phyloP scores from a whole-genome alignment of 2,113 vertebrate species.

The Dipodomys ordii region DNA sequence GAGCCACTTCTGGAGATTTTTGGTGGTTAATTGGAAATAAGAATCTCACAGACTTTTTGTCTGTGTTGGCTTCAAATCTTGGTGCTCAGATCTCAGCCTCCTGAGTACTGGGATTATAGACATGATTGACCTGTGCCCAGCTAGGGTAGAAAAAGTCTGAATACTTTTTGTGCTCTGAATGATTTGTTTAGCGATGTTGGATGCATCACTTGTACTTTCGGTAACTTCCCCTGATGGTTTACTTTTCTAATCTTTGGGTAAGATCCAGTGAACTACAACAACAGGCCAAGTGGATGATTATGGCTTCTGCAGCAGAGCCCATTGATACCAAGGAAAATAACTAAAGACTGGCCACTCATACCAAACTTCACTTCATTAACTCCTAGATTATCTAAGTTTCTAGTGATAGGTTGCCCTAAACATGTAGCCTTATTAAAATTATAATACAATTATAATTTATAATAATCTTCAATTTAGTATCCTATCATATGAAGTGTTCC shows the following conservation, averaged over 20 bases:
- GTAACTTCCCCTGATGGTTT: conserved; percentile 39
- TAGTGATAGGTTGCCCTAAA: conserved; percentile 51
- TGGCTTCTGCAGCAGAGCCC: conserved; percentile 18
- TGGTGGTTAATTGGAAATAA: too few species aligned
- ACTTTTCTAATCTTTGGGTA: conserved; percentile 41
- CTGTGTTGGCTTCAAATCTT: too few species aligned
- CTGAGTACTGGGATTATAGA: too few species aligned
- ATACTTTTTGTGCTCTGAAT: not conserved
- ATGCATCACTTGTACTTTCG: not conserved
- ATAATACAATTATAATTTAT: conserved; percentile 75
- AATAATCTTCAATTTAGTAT: conserved; percentile 73
- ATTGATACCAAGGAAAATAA: not conserved
- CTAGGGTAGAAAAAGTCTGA: not conserved
- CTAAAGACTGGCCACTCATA: not conserved
- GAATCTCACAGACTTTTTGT: too few species aligned
- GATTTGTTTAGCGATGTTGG: not conserved
- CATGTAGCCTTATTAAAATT: conserved; percentile 75
- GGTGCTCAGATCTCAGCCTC: too few species aligned
- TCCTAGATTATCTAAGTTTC: not conserved
- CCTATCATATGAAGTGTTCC: conserved; percentile 68
- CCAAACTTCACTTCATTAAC: too few species aligned
- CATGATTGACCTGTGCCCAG: too few species aligned
- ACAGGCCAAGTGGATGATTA: not conserved
- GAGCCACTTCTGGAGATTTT: too few species aligned
- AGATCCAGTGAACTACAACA: conserved; percentile 13